Conservation (phyloP, 1,140 invertebrate genomes). For the Aphidius gifuensis region DNA sequence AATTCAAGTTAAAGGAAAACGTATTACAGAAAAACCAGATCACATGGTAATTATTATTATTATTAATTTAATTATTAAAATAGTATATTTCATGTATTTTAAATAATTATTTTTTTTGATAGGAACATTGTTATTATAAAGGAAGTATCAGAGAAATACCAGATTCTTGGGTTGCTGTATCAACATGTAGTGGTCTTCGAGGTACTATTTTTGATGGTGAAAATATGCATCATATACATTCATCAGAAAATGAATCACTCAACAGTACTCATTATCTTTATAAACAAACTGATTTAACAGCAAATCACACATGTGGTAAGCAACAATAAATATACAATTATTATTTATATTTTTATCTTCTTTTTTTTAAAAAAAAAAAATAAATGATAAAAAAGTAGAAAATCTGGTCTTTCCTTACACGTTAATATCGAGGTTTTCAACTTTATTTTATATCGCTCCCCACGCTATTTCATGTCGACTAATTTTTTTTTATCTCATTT, state of each 20-base stretch:
- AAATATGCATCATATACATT: constrained; percentile 70
- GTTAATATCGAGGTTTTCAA: constrained; percentile 20
- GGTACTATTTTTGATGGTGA: constrained; percentile 80
- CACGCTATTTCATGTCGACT: too few relatives aligned
- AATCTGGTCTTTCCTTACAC: constrained; percentile 45
- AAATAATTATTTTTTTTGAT: constrained; percentile 36
- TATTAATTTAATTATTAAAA: background rate
- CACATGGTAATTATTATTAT: constrained; percentile 57
- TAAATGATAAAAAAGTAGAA: constrained; percentile 7
- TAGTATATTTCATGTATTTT: background rate
- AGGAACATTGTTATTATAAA: constrained; percentile 83
- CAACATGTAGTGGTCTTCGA: constrained; percentile 77
- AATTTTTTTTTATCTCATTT: constrained; percentile 24
- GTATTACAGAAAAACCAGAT: constrained; percentile 61
- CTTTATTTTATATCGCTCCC: too few relatives aligned
- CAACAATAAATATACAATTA: background rate
- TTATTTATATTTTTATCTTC: background rate
- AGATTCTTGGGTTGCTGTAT: constrained; percentile 79
- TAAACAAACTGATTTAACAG: constrained; percentile 65
- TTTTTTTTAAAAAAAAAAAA: too few relatives aligned
- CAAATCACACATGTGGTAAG: constrained; percentile 67
- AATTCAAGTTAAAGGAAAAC: constrained; percentile 66
- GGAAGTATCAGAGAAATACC: constrained; percentile 70
- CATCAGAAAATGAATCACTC: constrained; percentile 49
- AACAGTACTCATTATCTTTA: constrained; percentile 65